Base-by-base conservation (phyloP, 2,888 invertebrate species). In the Nezara viridula region DNA sequence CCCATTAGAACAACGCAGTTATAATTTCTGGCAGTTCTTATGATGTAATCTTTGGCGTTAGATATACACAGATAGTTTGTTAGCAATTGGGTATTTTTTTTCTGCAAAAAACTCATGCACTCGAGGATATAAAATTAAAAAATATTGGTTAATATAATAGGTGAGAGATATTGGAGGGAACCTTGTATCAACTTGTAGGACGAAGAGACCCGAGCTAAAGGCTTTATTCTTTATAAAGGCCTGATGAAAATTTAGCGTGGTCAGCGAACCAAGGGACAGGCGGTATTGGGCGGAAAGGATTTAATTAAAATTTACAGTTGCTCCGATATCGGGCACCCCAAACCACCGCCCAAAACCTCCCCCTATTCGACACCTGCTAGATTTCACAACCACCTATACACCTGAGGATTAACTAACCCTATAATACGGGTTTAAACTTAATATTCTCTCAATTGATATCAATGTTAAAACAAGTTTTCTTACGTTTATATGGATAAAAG, bases 301-400 rank as follows among this genome's bases (percentile, higher is more conserved):
- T 81, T 81, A 81, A 81, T 81, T 81, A 81, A 81, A 81, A 81
- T 81, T 81, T 81, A 81, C 81, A 81, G 44, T 81, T 10, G 81
- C 44, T 14, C 44, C 81, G 44, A 81, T 81, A 81, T 73, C 81
- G 81, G 44, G 60, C 14, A 10, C 27, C 4, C 2, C 32, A 5
- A 5, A 21, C 27, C 16, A n/a, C 27, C 27, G 2, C n/a, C 66
- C 66, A 27, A 66, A 14, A 0, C 73, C 37, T 10, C 16, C 1
- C 73, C 73, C 27, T 37, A n/a, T n/a, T n/a, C 77, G 40, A 2
- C 81, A n/a, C 66, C 66, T 60, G 60, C 66, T 21, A 21, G 66
- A 19, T 16, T 32, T 37, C 66, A 32, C 66, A 10, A 60, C 60
- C 60, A n/a, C 27, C 27, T 9, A 73, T 21, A 73, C 37, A 73